Evolutionary conservation across 2,888 invertebrate genomes (phyloP), one percentile per base, ranked within the genome.

Genomic region (Drosophila paranaensis): DNA sequence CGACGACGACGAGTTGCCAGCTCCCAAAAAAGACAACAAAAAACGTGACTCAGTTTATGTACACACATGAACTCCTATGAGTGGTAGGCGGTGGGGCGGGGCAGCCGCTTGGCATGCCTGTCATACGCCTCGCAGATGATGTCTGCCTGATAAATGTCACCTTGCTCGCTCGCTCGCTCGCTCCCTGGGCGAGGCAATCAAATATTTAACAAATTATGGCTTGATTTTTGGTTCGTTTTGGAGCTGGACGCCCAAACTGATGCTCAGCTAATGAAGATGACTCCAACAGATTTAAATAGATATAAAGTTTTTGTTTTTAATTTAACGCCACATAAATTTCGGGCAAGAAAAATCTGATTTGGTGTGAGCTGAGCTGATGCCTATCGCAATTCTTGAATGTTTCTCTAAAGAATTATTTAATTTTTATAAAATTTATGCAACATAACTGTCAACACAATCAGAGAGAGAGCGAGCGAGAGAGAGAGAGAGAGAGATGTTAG

Each of bases 191-290:
- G 82, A 72, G 88, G 81, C 88, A 74, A 79, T 79, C 71, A 83
- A 76, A 85, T 76, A 80, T 81, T 82, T 73, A 66, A 84, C 82
- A 84, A 81, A 84, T 80, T 87, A 80, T 65, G 65, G 40, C 81
- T 76, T 45, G 65, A 66, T 77, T 58, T 57, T 9, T 27, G 0
- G 9, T 25, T 61, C 68, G 74, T 65, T 63, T 56, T 66, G 74
- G 54, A 3, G 48, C 33, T 1, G 77, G 85, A 82, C 79, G 85
- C 85, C 80, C 74, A 88, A 84, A 86, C 76, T 69, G 60, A 72
- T 88, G 64, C 72, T 79, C 79, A 85, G 60, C 54, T 78, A 79
- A 82, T 75, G 55, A 71, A 71, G 74, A 42, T 77, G 72, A 69
- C 67, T 69, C 43, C 11, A 57, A 45, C 66, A 35, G 67, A 81